phyloP scores from a whole-genome alignment of 2,113 vertebrate species.

The Oreochromis aureus region DNA sequence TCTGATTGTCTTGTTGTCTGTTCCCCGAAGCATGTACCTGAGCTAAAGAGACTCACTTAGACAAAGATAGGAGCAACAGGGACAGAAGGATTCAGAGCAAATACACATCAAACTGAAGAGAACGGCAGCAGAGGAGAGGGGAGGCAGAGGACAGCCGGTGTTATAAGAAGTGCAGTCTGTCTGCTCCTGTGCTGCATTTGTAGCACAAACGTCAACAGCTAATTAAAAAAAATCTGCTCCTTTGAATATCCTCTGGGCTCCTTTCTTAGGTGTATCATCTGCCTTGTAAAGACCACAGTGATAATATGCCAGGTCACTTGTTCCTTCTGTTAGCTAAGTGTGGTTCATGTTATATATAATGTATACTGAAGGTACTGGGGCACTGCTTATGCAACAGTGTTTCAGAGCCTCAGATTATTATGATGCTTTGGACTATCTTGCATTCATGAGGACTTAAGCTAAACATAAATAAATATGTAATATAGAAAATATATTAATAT shows the following conservation, averaged over 20 bases:
- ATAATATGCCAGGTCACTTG: not conserved
- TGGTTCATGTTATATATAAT: not conserved
- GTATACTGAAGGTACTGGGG: not conserved
- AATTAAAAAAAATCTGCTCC: not conserved
- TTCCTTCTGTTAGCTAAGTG: not conserved
- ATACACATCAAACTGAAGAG: conserved; percentile 42
- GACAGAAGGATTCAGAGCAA: conserved; percentile 35
- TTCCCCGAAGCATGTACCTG: conserved; percentile 52
- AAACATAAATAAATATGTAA: not conserved
- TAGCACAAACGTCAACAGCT: not conserved
- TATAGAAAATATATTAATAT: not conserved
- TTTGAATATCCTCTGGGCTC: not conserved
- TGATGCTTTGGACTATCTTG: not conserved
- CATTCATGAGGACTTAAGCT: not conserved
- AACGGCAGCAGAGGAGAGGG: not conserved
- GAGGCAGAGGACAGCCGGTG: not conserved
- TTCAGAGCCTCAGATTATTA: not conserved
- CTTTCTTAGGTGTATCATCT: not conserved
- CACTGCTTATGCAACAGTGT: not conserved
- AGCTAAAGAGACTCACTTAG: conserved; percentile 53
- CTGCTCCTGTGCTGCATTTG: not conserved
- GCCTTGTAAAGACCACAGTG: not conserved
- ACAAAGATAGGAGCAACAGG: conserved; percentile 37
- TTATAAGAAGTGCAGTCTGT: not conserved
- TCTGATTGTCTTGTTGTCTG: conserved; percentile 49